Evolutionary conservation across 2,797 vertebrate genomes (phyloP).

Genomic region (Petrocephalus sullivani): DNA sequence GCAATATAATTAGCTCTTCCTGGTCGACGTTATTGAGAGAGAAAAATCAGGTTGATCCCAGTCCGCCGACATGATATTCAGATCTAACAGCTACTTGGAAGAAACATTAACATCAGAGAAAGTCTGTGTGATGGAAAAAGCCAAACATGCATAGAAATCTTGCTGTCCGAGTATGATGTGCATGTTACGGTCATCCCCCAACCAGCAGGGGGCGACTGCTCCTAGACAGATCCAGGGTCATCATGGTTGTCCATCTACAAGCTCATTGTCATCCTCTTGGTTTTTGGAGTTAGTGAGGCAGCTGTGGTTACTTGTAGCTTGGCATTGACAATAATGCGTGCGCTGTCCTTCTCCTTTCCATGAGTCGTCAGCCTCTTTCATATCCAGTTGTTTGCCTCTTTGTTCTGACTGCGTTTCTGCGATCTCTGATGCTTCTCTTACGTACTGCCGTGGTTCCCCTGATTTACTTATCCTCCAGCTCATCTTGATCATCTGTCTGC

Average conservation of each 20-base stretch:
- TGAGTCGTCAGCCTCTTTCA: background rate
- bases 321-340: background rate
- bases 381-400: background rate
- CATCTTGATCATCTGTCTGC: background rate
- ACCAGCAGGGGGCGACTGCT: background rate
- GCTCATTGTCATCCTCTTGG: background rate
- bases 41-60: background rate
- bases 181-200: background rate
- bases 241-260: background rate
- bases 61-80: background rate
- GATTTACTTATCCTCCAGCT: background rate
- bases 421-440: background rate
- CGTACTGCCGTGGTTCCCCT: background rate
- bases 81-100: background rate
- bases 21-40: background rate
- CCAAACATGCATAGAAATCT: background rate
- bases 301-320: background rate
- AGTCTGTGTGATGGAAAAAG: background rate
- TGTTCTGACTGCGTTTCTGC: background rate
- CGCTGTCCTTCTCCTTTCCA: background rate
- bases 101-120: background rate
- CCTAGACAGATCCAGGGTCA: background rate
- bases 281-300: background rate
- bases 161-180: background rate
- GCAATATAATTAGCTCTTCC: background rate